Evolutionary conservation across 2,113 vertebrate genomes (phyloP), one percentile per base, ranked within the genome.

Genomic region (Pseudopodoces humilis): DNA sequence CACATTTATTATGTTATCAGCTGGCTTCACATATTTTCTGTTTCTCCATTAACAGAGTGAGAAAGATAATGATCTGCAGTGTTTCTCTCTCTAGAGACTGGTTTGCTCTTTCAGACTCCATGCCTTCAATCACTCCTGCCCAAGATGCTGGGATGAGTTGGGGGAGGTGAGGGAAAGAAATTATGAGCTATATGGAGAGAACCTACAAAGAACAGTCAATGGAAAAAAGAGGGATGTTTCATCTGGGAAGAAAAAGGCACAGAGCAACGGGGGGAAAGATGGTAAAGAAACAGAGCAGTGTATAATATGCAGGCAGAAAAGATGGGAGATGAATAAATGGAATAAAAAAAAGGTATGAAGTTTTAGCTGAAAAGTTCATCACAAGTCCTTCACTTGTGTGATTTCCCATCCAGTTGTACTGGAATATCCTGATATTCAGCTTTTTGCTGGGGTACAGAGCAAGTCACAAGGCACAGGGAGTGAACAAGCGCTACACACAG

Each of bases 21-120:
- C 56, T 39, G 83, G 55, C 75, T 92, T 84, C 49, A 75, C 31
- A 15, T 24, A 65, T 86, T 87, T 84, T 78, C 89, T 91, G 27
- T 70, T 90, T 93, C 84, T 91, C 91, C 79, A 77, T 88, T 91
- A 94, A 58, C 44, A 53, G 19, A 68, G 30, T 37, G 16, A 86
- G 76, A 63, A 91, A 23, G 67, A 90, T 75, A 91, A 87, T 82
- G 75, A 95, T 52, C 55, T 72, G 44, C 39, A 84, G 77, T 46
- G 64, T 43, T 84, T 82, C 74, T 78, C 67, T 53, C 94, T 89
- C 92, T 31, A 13, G 64, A 94, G 84, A 59, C 70, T 37, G 62
- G 91, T 75, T 90, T 90, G 77, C 91, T 95, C 78, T 88, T 94
- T 87, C 87, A 83, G 78, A 83, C 78, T 67, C 63, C 46, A 46